Evolutionary conservation across 2,797 vertebrate genomes (phyloP), one percentile per base, ranked within the genome.

Genomic region (Acestrorhynchus altus): DNA sequence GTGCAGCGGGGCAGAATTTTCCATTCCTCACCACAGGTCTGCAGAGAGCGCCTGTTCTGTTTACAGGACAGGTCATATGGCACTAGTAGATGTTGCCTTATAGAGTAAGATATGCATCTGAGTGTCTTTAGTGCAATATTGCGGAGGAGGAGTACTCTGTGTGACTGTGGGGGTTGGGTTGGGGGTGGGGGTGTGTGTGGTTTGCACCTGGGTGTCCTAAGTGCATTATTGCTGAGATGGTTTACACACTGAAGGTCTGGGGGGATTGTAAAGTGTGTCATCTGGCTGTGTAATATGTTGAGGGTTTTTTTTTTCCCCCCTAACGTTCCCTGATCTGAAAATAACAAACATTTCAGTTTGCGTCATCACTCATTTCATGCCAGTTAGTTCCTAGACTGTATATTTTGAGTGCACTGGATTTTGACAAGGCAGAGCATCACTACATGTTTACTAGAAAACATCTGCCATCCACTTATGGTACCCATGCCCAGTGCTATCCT

Each of bases 51-150:
- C 42, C 70, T 47, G 78, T 78, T 80, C 61, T 83, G 81, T 85
- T 85, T 85, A 83, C 70, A 83, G 76, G 61, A 54, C 72, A 75
- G 61, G 16, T 64, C 78, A 28, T 64, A 75, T 74, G 73, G 68
- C 72, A 72, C 76, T 79, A 69, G 78, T 51, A 47, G 64, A 69
- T 85, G 47, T 81, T 76, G 69, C 81, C 81, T 85, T 83, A 85
- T 83, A 85, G 81, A 85, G 83, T 83, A 83, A 83, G 78, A 81
- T 74, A 78, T 79, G 57, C 67, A 75, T 75, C 49, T 72, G 74
- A 57, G 68, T 44, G 70, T 77, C 46, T 46, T 59, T 28, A 51
- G 80, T 60, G 72, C 52, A 71, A 22, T 80, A 40, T 74, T 74
- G 39, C 75, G 66, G 26, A 73, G 74, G 26, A 73, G 74, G 39